Base-by-base conservation (phyloP, 1,140 invertebrate genomes). In the Drosophila tropicalis region DNA sequence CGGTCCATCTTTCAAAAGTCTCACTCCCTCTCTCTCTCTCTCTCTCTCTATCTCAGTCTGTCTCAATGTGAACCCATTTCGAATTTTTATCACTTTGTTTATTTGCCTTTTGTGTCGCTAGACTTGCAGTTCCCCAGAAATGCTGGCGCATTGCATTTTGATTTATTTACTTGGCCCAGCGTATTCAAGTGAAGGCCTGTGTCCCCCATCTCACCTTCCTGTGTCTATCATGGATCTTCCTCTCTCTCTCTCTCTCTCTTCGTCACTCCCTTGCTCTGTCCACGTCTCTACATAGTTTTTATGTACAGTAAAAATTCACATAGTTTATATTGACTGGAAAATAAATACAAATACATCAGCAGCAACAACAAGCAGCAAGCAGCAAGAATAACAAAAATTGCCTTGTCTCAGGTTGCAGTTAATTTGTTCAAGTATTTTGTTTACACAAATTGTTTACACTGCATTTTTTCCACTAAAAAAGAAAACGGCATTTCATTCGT, bases 241-340 rank as follows among this genome's bases (percentile, higher is more conserved):
- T 41, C 36, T 62, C 47, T 64, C 22, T 32, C 9, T 5, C 2
- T 34, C 32, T 17, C 2, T 12, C 1, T 36, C 34, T 34, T 34
- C 32, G 1, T 34, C 32, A 9, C 6, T 7, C 3, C 34, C 9
- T 12, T 36, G 6, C 34, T 67, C 44, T 55, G n/a, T 22, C 12
- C 29, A 29, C 29, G 5, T 72, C 72, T 80, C 65, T 84, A 61
- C 67, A 65, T 62, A 64, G 56, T 61, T 74, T 77, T 89, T 89
- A 89, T 89, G 85, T 89, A 84, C 84, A 75, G 65, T 89, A 78
- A 69, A 89, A 89, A 89, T 89, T 89, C 84, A 89, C 84, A 84
- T 90, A 72, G 84, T 81, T 89, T 89, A 84, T 89, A 89, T 89
- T 89, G 84, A 89, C 84, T 89, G 80, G 84, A 89, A 89, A 89